Conservation (phyloP, 2,113 vertebrate genomes). For the Aythya baeri region DNA sequence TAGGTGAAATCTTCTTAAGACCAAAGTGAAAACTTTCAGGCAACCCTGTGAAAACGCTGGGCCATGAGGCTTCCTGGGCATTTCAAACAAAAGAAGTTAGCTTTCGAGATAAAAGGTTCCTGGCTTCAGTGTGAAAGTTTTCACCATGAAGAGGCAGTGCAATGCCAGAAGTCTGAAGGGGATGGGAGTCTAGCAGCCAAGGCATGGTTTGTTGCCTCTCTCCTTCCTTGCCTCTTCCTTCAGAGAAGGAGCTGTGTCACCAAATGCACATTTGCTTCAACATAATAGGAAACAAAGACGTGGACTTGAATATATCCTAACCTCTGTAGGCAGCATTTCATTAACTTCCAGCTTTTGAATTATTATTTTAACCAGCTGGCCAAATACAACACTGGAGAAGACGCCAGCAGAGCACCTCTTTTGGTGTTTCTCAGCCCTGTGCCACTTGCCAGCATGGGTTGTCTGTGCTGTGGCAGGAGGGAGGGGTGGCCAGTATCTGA, state of each 20-base stretch:
- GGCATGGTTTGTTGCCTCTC: neutral
- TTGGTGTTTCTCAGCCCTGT: neutral
- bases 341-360: neutral
- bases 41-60: constrained; percentile 60
- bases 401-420: no score
- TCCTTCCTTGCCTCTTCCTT: neutral
- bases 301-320: neutral
- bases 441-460: neutral
- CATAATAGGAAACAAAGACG: neutral
- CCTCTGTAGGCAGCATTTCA: neutral
- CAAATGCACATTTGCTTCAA: neutral
- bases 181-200: neutral
- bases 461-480: neutral
- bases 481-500: neutral
- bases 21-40: constrained; percentile 54
- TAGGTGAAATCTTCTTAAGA: constrained; percentile 75
- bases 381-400: neutral
- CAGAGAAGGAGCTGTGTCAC: rapidly evolving
- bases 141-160: constrained; percentile 21
- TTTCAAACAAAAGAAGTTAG: constrained; percentile 62
- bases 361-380: neutral
- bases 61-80: neutral
- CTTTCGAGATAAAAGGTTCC: neutral
- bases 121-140: constrained; percentile 40
- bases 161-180: neutral